Conservation (phyloP, 2,797 vertebrate species). For the Limosa lapponica region DNA sequence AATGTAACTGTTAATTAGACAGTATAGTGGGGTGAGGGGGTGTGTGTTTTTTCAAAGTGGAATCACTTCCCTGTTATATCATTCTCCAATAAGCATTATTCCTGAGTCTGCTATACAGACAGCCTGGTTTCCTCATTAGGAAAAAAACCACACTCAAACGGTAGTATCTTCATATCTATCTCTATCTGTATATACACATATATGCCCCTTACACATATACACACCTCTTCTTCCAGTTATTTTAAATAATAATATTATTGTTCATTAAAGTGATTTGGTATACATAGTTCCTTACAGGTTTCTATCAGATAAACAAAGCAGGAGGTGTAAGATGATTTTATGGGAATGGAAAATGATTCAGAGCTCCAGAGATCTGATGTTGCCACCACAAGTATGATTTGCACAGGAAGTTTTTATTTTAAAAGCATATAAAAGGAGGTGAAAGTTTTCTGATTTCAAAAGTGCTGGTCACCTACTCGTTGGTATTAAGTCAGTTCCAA, state of each 20-base stretch:
- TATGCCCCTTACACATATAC: background rate
- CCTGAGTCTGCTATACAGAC: background rate
- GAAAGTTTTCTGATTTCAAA: background rate
- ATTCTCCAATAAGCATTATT: background rate
- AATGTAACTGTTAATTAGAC: conserved; percentile 3
- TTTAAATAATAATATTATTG: background rate
- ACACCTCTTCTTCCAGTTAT: background rate
- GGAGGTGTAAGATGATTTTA: background rate
- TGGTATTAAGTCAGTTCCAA: background rate
- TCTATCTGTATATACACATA: background rate
- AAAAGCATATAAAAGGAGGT: background rate
- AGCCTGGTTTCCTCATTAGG: conserved; percentile 49
- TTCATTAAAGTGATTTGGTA: background rate
- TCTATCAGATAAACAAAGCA: background rate
- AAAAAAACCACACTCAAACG: background rate
- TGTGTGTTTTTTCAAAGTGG: background rate
- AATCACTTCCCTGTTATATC: background rate
- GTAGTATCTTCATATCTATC: background rate
- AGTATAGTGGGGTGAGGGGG: background rate
- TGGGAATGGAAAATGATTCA: background rate
- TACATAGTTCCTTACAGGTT: background rate
- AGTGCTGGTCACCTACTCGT: background rate
- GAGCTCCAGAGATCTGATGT: background rate
- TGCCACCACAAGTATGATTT: background rate
- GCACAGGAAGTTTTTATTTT: background rate